These are phyloP conservation scores for Eueides isabella DNA, from an alignment of 1,140 invertebrate species.

Conservation along the genomic window DNA sequence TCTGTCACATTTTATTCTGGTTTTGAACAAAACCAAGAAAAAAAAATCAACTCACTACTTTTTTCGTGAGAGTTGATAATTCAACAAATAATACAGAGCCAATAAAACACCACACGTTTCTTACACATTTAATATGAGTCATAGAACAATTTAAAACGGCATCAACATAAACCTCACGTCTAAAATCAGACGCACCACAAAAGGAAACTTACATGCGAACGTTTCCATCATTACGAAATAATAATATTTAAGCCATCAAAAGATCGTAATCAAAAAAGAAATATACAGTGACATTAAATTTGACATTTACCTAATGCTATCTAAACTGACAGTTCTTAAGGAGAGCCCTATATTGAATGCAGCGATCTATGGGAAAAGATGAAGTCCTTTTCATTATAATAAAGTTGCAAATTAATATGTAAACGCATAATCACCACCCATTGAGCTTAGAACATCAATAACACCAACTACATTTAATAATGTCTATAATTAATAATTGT, in stretches of 20 bases:
- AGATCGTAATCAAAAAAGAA: not conserved
- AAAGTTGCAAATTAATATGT: not conserved
- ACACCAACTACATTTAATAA: slow-evolving; percentile 12
- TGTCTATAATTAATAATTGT: slow-evolving; percentile 23
- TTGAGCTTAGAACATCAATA: slow-evolving; percentile 27
- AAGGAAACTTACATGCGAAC: not conserved
- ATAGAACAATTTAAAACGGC: not conserved
- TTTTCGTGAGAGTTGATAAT: no score
- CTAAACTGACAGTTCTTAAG: slow-evolving; percentile 4
- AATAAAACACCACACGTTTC: slow-evolving; percentile 1
- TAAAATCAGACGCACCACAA: no score
- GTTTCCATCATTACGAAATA: not conserved
- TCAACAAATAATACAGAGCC: no score
- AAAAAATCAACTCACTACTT: no score
- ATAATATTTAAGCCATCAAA: not conserved
- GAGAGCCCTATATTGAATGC: not conserved
- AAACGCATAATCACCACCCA: slow-evolving; percentile 16
- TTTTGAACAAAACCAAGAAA: no score
- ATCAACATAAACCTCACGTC: not conserved
- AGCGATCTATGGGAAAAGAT: not conserved
- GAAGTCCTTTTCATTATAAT: no score
- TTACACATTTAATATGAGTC: slow-evolving; percentile 6
- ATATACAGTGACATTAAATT: not conserved
- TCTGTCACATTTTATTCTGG: no score
- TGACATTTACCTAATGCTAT: slow-evolving; percentile 5